Evolutionary conservation across 2,113 vertebrate genomes (phyloP), one percentile per base, ranked within the genome.

Genomic region (Ceyx cyanopectus): DNA sequence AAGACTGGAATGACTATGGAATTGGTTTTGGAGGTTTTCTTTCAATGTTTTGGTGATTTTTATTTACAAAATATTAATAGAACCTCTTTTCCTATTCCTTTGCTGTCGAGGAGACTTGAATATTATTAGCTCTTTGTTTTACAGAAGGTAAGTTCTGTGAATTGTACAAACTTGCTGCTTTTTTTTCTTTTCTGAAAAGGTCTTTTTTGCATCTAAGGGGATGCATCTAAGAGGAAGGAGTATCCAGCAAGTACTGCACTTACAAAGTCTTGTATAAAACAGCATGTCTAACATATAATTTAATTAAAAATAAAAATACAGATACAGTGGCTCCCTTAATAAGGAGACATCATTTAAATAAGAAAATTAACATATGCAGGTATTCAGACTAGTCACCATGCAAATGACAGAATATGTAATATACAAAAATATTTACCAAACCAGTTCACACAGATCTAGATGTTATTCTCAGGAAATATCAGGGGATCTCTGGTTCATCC

Each of bases 101-200:
- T 98, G 98, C 97, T 98, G 97, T 97, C 97, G 97, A 98, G 98
- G 98, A 98, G 96, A 97, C 96, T 97, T 97, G 97, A 98, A 97
- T 96, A 92, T 95, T 98, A 95, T 98, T 97, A 96, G 67, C 91
- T 96, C 90, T 97, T 97, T 98, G 92, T 98, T 97, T 97, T 98
- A 91, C 97, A 99, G 98, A 99, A 99, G 98, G 98, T 99, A 99
- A 99, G 99, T 87, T 70, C 77, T 76, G 32, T 40, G 30, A 83
- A 6, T 78, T 41, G 24, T n/a, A 57, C 43, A 32, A 87, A n/a
- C 10, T 43, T 82, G 11, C 45, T 27, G 24, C 61, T 50, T 41
- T 32, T 26, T 43, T 29, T 4, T 13, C 6, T 46, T 46, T 46
- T 43, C 19, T 54, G 22, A 58, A 83, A 73, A 75, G 11, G 19